Conservation (phyloP, 2,113 vertebrate species). For the Rhegmatorhina hoffmannsi region DNA sequence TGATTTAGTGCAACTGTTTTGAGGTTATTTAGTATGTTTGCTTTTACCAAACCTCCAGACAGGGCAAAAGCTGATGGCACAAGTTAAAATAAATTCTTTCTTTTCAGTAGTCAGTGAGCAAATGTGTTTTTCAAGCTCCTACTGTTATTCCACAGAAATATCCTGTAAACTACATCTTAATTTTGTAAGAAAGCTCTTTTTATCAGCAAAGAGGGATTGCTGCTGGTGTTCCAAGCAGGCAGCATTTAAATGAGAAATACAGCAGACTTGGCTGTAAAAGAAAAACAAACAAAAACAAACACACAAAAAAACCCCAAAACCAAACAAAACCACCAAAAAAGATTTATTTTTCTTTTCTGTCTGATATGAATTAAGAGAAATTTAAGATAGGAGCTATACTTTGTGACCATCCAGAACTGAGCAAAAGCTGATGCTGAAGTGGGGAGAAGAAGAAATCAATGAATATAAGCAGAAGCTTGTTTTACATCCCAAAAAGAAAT, state of each 20-base stretch:
- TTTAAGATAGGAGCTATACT: background rate
- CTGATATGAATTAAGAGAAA: background rate
- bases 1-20: background rate
- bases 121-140: slow-evolving; percentile 32
- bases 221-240: background rate
- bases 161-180: slow-evolving; percentile 35
- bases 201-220: slow-evolving; percentile 24
- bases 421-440: background rate
- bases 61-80: background rate
- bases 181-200: slow-evolving; percentile 55
- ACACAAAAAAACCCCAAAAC: background rate
- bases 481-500: background rate
- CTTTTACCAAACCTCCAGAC: slow-evolving; percentile 12
- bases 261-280: background rate
- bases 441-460: background rate
- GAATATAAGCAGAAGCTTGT: background rate
- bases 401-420: background rate
- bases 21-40: slow-evolving; percentile 28
- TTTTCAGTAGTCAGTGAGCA: slow-evolving; percentile 30
- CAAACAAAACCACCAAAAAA: background rate
- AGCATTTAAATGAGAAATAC: slow-evolving; percentile 23
- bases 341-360: background rate
- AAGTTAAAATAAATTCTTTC: slow-evolving; percentile 39
- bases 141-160: slow-evolving; percentile 12
- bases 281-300: no score